Percentiles rank a stretch among this genome's conserved stretches.
phyloP scores from a whole-genome alignment of 2,113 vertebrate genomes.

The Rousettus leschenaultii region DNA sequence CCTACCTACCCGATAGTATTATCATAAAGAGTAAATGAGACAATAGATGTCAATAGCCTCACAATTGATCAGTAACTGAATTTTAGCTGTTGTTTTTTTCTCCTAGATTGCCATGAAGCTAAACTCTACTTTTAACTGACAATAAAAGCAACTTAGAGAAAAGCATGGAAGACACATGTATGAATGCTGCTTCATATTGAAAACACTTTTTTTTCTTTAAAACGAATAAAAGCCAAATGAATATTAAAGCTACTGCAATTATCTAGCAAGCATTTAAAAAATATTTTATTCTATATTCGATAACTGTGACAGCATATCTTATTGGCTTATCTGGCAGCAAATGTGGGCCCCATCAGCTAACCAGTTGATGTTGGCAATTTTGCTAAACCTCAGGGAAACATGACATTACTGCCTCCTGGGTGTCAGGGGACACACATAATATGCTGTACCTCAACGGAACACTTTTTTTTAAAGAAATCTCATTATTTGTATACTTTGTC shows the following conservation, averaged over 20 bases:
- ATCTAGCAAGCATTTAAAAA: not conserved
- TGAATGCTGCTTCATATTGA: constrained; percentile 25
- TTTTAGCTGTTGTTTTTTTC: not conserved
- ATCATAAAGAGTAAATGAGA: not conserved
- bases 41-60: not conserved
- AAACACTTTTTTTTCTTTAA: not conserved
- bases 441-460: not conserved
- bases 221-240: constrained; percentile 46
- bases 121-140: not conserved
- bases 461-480: constrained; percentile 26
- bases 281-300: not conserved
- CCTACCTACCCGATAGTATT: not conserved
- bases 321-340: not conserved
- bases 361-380: not conserved
- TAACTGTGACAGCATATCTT: constrained; percentile 7
- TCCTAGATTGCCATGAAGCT: constrained; percentile 14
- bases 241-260: constrained; percentile 10
- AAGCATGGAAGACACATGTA: not conserved
- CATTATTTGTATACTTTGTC: constrained; percentile 27
- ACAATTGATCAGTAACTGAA: not conserved
- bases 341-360: not conserved
- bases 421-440: not conserved
- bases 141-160: not conserved
- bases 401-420: not conserved
- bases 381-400: not conserved